Percentiles rank a stretch among this genome's conserved stretches.
Conservation (phyloP, 2,113 vertebrate genomes). For the Lepus americanus region DNA sequence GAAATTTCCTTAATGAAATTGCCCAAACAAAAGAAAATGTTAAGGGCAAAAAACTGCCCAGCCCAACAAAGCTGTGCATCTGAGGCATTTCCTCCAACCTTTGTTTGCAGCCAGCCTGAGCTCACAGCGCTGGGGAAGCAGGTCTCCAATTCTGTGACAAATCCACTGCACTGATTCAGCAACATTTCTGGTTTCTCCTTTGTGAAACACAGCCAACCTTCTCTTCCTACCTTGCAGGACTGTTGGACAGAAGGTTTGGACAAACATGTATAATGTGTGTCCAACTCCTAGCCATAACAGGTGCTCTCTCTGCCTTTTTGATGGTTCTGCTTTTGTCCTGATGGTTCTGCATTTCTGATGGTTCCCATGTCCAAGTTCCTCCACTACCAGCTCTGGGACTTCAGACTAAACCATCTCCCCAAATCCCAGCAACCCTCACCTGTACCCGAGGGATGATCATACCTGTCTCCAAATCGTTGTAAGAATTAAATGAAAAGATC, state of each 20-base stretch:
- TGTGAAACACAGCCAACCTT: neutral
- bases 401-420: neutral
- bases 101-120: accelerated
- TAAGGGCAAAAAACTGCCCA: accelerated
- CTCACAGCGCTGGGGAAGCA: neutral
- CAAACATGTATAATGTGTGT: accelerated
- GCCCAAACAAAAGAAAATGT: neutral
- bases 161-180: neutral
- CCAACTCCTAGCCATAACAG: neutral
- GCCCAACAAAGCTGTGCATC: neutral
- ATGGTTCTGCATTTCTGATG: neutral
- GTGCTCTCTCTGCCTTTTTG: accelerated
- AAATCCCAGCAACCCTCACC: neutral
- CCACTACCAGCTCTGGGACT: neutral
- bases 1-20: neutral
- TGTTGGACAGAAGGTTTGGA: too few species aligned
- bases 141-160: accelerated
- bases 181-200: neutral
- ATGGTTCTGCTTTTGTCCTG: neutral
- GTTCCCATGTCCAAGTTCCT: too few species aligned
- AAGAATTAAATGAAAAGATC: neutral
- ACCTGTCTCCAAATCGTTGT: neutral
- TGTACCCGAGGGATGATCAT: neutral
- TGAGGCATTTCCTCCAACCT: neutral
- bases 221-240: neutral